Evolutionary conservation across 2,113 vertebrate species (phyloP).

Genomic region (Candoia aspera): DNA sequence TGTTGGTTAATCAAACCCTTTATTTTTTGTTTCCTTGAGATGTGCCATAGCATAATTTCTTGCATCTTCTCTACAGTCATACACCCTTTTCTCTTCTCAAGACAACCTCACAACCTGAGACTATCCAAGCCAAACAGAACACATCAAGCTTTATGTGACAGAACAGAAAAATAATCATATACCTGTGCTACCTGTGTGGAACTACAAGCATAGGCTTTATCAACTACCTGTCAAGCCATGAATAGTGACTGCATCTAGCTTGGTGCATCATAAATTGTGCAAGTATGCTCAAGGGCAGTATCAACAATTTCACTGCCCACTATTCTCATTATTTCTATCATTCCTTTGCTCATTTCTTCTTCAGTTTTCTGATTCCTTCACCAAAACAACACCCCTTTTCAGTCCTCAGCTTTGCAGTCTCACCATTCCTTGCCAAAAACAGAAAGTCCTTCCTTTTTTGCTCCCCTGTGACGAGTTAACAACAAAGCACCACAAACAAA

Average conservation of each 20-base stretch:
- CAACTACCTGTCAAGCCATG: background rate
- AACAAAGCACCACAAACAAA: background rate
- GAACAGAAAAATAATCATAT: background rate
- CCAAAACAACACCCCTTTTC: background rate
- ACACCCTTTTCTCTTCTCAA: background rate
- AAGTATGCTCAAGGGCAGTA: background rate
- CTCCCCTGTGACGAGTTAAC: background rate
- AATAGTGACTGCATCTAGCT: background rate
- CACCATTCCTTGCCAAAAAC: background rate
- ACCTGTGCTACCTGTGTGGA: background rate
- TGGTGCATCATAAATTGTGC: background rate
- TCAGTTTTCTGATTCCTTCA: background rate
- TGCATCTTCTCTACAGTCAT: background rate
- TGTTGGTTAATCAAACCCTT: background rate
- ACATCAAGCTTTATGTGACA: background rate
- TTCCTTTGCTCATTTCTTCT: background rate
- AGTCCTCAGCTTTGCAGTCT: background rate
- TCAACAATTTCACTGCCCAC: background rate
- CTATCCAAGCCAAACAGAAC: background rate
- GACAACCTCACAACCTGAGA: background rate
- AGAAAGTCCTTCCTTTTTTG: background rate
- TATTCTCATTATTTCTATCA: background rate
- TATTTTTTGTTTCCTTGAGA: background rate
- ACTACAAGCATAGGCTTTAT: background rate
- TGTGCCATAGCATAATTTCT: background rate